Evolutionary conservation across 2,113 vertebrate genomes (phyloP), one percentile per base, ranked within the genome.

Genomic region (Phalacrocorax pelagicus): DNA sequence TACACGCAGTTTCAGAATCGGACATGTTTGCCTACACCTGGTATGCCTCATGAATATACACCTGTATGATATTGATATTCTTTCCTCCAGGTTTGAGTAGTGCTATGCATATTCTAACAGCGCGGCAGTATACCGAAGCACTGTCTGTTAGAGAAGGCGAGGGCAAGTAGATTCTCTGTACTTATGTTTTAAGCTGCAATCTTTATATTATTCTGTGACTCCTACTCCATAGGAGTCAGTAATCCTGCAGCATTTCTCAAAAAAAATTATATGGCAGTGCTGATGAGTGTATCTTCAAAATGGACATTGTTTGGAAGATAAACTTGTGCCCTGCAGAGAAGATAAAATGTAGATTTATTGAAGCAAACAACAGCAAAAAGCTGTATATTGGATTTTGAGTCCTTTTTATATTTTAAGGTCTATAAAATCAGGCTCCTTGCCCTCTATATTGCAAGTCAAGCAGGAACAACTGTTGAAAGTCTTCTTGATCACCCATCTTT

Each of bases 281-380:
- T 92, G 88, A 95, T 94, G 95, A 94, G 65, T 82, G 49, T 55
- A 40, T 91, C 91, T 94, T 77, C 66, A 94, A 82, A 96, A 94
- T 90, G 81, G 94, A 82, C 13, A 5, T 74, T 80, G 74, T 70
- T 94, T 85, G 89, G 73, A 82, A 95, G 94, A 97, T 90, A 96
- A 95, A 96, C 91, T 81, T 71, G 58, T 80, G 81, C 89, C 95
- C 91, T 90, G 86, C 74, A 87, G 94, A 96, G 92, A 87, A 86
- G 86, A 95, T 90, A 94, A 96, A 97, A 97, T 94, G 86, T 89
- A 94, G 92, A 92, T 97, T 94, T 97, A 95, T 94, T 73, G 96
- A 95, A 70, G 78, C 81, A 89, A 97, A 95, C 71, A 85, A 92
- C 47, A 95, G 95, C 86, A 92, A 91, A 94, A 95, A 91, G 34